Percentiles rank a stretch among this genome's conserved stretches.
phyloP scores from a whole-genome alignment of 2,888 invertebrate species.

The Macropis europaea region DNA sequence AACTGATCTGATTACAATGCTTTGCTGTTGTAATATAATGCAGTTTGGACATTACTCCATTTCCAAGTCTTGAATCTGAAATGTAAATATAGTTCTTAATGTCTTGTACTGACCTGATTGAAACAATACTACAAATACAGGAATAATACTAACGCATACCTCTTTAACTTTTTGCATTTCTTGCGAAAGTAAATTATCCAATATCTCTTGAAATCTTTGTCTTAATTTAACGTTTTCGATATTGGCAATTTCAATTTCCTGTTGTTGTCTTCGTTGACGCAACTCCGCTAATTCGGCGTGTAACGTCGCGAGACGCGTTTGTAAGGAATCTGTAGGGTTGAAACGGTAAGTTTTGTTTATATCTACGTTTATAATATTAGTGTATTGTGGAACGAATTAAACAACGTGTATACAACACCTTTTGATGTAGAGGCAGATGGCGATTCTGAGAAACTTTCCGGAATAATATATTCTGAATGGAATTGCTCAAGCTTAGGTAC shows the following conservation, averaged over 20 bases:
- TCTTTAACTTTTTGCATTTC: slow-evolving; percentile 91
- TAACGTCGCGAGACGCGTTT: slow-evolving; percentile 86
- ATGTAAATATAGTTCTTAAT: slow-evolving; percentile 17
- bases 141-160: slow-evolving; percentile 77
- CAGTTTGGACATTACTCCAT: slow-evolving; percentile 51
- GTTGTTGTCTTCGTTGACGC: slow-evolving; percentile 87
- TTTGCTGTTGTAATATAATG: not conserved
- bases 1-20: not conserved
- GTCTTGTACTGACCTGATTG: no score
- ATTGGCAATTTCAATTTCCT: slow-evolving; percentile 90
- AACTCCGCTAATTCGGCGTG: slow-evolving; percentile 88
- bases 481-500: slow-evolving; percentile 72
- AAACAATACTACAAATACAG: not conserved
- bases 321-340: slow-evolving; percentile 79
- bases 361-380: not conserved
- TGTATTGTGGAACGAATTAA: not conserved
- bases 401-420: slow-evolving; percentile 44
- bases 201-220: slow-evolving; percentile 90
- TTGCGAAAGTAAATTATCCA: slow-evolving; percentile 87
- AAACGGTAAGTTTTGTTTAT: not conserved
- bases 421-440: slow-evolving; percentile 62
- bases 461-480: slow-evolving; percentile 74
- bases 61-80: slow-evolving; percentile 71
- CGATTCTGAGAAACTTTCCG: slow-evolving; percentile 68
- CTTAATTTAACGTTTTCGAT: slow-evolving; percentile 92